Evolutionary conservation across 1,140 invertebrate species (phyloP), one percentile per base, ranked within the genome.

Genomic region (Bicyclus anynana): DNA sequence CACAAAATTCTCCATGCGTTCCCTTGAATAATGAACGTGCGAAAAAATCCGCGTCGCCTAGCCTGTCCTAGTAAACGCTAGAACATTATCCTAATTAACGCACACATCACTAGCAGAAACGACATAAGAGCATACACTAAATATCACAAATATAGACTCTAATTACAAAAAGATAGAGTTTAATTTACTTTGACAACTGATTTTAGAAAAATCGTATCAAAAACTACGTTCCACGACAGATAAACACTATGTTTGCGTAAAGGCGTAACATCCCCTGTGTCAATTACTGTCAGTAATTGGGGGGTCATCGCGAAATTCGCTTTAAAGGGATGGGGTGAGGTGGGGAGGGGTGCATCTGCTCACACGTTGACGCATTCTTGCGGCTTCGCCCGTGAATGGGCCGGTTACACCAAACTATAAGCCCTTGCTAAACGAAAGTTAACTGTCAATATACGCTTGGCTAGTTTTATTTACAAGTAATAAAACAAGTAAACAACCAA

Each of bases 341-440:
- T 53, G 63, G 57, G 64, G 63, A 67, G 72, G 65, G 62, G 67
- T 50, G 77, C 70, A 80, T 80, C 76, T 81, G 79, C 75, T 83
- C 73, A 74, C 73, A 77, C 77, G 66, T 72, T 77, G 75, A 82
- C 75, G 81, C 84, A 84, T 87, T 87, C 80, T 83, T 87, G 81
- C 51, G 83, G 83, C 83, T 87, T 87, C 80, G 55, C 27, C 44
- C 62, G 70, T 67, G 64, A 42, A 59, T 48, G 48, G 74, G 51
- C 59, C 57, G 62, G 67, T 68, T 52, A 16, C 68, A 74, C 67
- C 21, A 38, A 14, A 33, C 4, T 12, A 10, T 16, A 40, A 2
- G n/a, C 29, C 7, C n/a, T 33, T 12, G 12, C 29, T 33, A 33
- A 33, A 33, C 12, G 29, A 12, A 12, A 33, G 3, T 33, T n/a